Evolutionary conservation across 2,888 invertebrate genomes (phyloP), one percentile per base, ranked within the genome.

Genomic region (Coronaproctus castanopsis): DNA sequence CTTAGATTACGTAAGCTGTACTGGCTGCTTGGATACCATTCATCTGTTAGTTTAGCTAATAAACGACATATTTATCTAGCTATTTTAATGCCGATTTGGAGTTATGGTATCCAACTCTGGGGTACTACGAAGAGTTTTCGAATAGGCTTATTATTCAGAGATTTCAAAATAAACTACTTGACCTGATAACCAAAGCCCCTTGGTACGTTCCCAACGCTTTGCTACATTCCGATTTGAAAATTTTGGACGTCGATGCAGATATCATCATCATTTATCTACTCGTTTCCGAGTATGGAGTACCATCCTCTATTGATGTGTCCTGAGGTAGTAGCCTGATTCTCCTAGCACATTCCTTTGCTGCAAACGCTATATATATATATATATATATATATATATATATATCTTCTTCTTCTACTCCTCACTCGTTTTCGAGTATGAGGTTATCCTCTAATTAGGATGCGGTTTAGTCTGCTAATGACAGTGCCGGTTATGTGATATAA

Each of bases 1-100:
- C 20, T 36, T 2, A 58, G 24, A 24, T n/a, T 52, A 23, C 52
- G 19, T n/a, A 22, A 53, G 18, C 14, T 53, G n/a, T 58, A 58
- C 21, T 24, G 58, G 58, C 24, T 58, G 10, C n/a, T 53, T 8
- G 53, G 53, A 36, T 55, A 52, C 20, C 52, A 2, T 2, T 52
- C 52, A 1, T 21, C 52, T 52, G 21, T 52, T 21, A 52, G 52
- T 2, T 2, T 52, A 52, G 52, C 2, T 2, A 52, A 52, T 52
- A 2, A 52, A 19, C 1, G 19, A 19, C 2, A 21, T 21, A 19
- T 2, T 19, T 52, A 52, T 21, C 19, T 21, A 19, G 2, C 2
- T 1, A 52, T 52, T 21, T 21, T 2, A 2, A 52, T 21, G 20
- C 19, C 52, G 8, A 21, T 52, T 19, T 52, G 52, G 52, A 19